These are phyloP conservation scores for Aleiodes alternator DNA, from an alignment of 2,888 invertebrate species.

Conservation along the genomic window DNA sequence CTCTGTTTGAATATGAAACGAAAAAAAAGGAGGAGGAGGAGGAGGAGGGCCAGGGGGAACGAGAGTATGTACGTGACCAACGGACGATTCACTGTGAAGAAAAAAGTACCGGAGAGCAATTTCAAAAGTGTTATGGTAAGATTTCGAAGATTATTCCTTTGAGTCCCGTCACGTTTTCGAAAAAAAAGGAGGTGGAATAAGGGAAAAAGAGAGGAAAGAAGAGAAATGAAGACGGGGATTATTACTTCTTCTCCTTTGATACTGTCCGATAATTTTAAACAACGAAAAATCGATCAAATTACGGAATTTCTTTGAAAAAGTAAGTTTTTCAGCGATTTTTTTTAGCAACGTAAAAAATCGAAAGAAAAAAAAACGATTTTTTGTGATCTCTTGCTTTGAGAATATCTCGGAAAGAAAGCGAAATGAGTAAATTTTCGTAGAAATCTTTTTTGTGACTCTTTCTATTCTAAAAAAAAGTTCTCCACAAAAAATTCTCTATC, in stretches of 20 bases:
- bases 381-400: too few relatives aligned
- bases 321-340: too few relatives aligned
- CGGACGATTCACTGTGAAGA: background rate
- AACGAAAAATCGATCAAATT: background rate
- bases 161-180: slow-evolving; percentile 23
- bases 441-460: too few relatives aligned
- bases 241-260: slow-evolving; percentile 13
- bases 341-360: too few relatives aligned
- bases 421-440: too few relatives aligned
- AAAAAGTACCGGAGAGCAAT: slow-evolving; percentile 1
- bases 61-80: slow-evolving; percentile 30
- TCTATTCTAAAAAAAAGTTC: too few relatives aligned
- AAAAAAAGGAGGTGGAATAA: background rate
- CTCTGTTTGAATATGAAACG: too few relatives aligned
- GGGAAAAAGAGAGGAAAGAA: too few relatives aligned
- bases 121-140: slow-evolving; percentile 3
- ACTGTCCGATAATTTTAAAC: background rate
- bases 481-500: too few relatives aligned
- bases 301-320: background rate
- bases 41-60: slow-evolving; percentile 32
- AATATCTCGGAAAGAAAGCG: too few relatives aligned
- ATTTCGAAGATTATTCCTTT: slow-evolving; percentile 31
- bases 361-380: too few relatives aligned
- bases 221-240: slow-evolving; percentile 18
- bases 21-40: background rate